These are phyloP conservation scores for Druon quercuslanigerum DNA, from an alignment of 1,140 invertebrate species.

Conservation along the genomic window DNA sequence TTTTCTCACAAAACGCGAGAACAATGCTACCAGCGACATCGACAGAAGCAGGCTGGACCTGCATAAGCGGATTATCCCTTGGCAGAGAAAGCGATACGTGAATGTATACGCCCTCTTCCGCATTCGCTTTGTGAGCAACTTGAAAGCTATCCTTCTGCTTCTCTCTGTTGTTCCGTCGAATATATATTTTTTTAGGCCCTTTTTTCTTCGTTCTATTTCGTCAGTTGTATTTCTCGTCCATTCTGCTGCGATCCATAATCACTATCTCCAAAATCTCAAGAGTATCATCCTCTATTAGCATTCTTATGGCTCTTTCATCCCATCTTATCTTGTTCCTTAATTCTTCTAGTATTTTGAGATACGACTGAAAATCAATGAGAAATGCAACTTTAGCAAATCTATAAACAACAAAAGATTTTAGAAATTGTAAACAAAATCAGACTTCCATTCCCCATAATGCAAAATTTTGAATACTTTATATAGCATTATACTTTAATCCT, in stretches of 20 bases:
- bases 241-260: conserved; percentile 43
- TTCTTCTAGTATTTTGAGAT: too few relatives aligned
- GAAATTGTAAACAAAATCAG: too few relatives aligned
- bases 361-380: too few relatives aligned
- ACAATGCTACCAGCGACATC: conserved; percentile 65
- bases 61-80: conserved; percentile 70
- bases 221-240: conserved; percentile 19
- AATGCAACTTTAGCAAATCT: too few relatives aligned
- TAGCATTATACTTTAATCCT: too few relatives aligned
- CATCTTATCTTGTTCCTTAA: neutral
- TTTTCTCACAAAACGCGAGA: conserved; percentile 73
- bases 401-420: too few relatives aligned
- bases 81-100: conserved; percentile 62
- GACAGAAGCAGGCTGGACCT: conserved; percentile 49
- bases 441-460: too few relatives aligned
- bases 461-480: too few relatives aligned
- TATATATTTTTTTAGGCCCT: conserved; percentile 36
- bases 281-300: conserved; percentile 28
- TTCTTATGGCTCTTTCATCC: conserved; percentile 4
- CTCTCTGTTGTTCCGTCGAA: conserved; percentile 15
- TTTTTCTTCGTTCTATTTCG: conserved; percentile 39
- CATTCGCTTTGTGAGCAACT: conserved; percentile 58
- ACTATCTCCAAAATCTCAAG: conserved; percentile 47
- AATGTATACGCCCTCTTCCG: conserved; percentile 43
- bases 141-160: conserved; percentile 51